Base-by-base conservation (phyloP, 53 echinoderm and acorn worm genomes). In the Echinometra lucunter region DNA sequence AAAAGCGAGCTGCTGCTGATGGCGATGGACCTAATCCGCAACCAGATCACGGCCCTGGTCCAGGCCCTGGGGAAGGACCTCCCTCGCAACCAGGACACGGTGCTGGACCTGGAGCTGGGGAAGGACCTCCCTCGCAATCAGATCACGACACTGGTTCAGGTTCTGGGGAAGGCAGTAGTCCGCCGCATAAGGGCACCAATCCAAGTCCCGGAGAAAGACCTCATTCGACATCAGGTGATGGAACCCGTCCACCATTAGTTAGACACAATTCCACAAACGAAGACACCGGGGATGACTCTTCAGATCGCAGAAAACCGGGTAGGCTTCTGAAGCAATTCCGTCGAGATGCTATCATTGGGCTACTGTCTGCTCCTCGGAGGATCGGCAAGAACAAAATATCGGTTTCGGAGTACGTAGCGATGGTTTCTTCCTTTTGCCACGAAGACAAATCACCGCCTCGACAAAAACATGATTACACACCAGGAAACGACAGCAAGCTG, bases 321-420 rank as follows among this genome's bases (percentile, higher is more conserved):
- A 45, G 85, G 45, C 9, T 49, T 85, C 37, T 85, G 53, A 10
- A 28, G 49, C 85, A 12, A 45, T 85, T 85, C 85, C 45, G 85
- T 0, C 25, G 30, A 85, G 85, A 45, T 28, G 85, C 85, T 16
- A 53, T 85, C 4, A 25, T 49, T 49, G 85, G 85, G 2, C 15
- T 85, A 85, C n/a, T 85, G n/a, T 45, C 85, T 45, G 85, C 85
- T 10, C 49, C 85, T 85, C 85, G 85, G 30, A 28, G 85, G 30
- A 49, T 85, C 13, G 49, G 4, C n/a, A 85, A 49, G 12, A 45
- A 30, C 18, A 85, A 37, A 28, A 9, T 85, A 13, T 47, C 53
- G 28, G n/a, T 85, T 10, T 85, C 85, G 27, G 85, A 85, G 85
- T 85, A 85, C 40, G 85, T 85, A n/a, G 85, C 45, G 28, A 27